Conservation (phyloP, 2,888 invertebrate species). For the Automeris io region DNA sequence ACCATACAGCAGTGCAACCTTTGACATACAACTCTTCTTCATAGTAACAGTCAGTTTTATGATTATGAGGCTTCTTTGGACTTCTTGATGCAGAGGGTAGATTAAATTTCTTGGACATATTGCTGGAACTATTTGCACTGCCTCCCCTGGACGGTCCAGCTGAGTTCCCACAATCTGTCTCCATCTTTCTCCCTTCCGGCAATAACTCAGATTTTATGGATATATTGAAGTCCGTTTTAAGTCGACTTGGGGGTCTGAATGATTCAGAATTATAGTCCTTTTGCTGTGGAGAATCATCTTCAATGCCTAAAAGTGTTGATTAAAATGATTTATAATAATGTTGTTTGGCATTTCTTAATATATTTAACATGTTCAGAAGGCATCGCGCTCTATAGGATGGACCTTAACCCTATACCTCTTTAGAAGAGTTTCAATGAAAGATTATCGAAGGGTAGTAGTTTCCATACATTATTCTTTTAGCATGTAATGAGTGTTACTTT, state of each 20-base stretch:
- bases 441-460: no score
- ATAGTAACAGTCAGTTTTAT: slow-evolving; percentile 66
- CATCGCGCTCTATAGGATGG: no score
- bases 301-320: slow-evolving; percentile 35
- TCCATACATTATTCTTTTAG: no score
- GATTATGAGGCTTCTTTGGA: slow-evolving; percentile 42
- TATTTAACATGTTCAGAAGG: no score
- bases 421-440: no score
- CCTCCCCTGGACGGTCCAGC: slow-evolving; percentile 48
- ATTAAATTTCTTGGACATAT: slow-evolving; percentile 66
- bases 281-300: slow-evolving; percentile 39
- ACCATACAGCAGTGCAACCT: slow-evolving; percentile 91
- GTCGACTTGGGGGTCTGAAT: slow-evolving; percentile 53
- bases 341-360: no score
- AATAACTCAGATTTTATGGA: slow-evolving; percentile 63
- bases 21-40: slow-evolving; percentile 94
- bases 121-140: slow-evolving; percentile 65
- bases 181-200: slow-evolving; percentile 42
- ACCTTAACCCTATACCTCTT: no score
- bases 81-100: slow-evolving; percentile 32
- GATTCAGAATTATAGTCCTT: slow-evolving; percentile 57
- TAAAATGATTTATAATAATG: background rate
- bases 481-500: no score
- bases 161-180: slow-evolving; percentile 33
- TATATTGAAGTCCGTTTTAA: slow-evolving; percentile 65